Evolutionary conservation across 53 echinoderm and acorn worm genomes (phyloP).

Genomic region (Pentamera pediparva): DNA sequence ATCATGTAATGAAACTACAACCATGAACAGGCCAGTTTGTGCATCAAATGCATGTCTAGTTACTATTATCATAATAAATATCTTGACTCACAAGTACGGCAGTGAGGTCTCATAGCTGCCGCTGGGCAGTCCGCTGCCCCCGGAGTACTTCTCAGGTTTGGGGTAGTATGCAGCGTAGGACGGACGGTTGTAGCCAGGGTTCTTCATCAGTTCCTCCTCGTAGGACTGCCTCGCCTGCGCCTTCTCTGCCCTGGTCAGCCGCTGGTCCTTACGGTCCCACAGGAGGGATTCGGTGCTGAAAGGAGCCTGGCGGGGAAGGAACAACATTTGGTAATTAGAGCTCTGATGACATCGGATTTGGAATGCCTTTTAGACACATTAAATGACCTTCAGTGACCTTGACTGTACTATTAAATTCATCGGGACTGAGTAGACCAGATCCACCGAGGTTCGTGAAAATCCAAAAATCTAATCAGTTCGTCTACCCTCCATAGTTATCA

Average conservation of each 20-base stretch:
- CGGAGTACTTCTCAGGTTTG: slow-evolving; percentile 31
- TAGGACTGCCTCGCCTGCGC: slow-evolving; percentile 77
- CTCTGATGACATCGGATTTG: too few species aligned
- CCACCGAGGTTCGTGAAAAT: too few species aligned
- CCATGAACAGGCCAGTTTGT: too few species aligned
- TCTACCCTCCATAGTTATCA: too few species aligned
- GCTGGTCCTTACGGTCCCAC: slow-evolving; percentile 65
- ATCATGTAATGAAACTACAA: too few species aligned
- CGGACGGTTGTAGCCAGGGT: slow-evolving; percentile 70
- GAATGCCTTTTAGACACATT: too few species aligned
- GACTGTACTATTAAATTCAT: too few species aligned
- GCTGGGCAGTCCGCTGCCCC: not conserved
- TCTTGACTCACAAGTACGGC: slow-evolving; percentile 14
- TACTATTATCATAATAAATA: not conserved
- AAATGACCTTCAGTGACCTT: too few species aligned
- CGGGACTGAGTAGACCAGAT: too few species aligned
- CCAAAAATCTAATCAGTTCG: too few species aligned
- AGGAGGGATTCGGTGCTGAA: slow-evolving; percentile 76
- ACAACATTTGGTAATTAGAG: not conserved
- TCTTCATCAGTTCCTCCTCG: slow-evolving; percentile 82
- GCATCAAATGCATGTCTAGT: too few species aligned
- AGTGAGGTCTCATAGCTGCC: slow-evolving; percentile 10
- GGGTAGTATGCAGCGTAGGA: slow-evolving; percentile 85
- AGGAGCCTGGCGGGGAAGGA: slow-evolving; percentile 54
- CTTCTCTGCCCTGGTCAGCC: slow-evolving; percentile 90